These are phyloP conservation scores for Orchesellides sinensis DNA, from an alignment of 2,888 invertebrate species.

Conservation along the genomic window DNA sequence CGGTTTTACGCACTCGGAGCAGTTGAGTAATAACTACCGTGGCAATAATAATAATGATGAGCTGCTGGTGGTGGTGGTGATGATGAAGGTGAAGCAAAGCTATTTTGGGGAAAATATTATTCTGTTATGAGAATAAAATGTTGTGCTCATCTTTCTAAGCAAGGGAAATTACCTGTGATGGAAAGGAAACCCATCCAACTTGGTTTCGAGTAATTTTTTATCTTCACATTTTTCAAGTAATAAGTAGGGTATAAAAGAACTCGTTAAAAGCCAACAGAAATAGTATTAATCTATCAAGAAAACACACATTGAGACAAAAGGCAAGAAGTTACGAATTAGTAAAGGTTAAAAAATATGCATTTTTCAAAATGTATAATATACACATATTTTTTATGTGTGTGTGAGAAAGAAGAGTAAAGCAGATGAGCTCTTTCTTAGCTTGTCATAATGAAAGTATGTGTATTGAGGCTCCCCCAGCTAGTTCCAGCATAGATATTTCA, in stretches of 20 bases:
- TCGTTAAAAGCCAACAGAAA: conserved; percentile 40
- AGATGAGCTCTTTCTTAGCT: conserved; percentile 27
- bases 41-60: conserved; percentile 42
- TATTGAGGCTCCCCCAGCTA: conserved; percentile 57
- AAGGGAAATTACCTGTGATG: background rate
- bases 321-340: conserved; percentile 1
- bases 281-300: conserved; percentile 62
- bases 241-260: conserved; percentile 53
- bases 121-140: background rate
- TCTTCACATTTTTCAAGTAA: conserved; percentile 13
- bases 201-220: background rate
- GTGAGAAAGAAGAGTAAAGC: conserved; percentile 15
- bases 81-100: background rate
- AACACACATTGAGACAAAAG: conserved; percentile 58
- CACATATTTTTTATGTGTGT: conserved; percentile 4
- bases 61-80: conserved; percentile 42
- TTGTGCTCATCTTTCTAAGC: conserved; percentile 12
- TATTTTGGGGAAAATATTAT: conserved; percentile 13
- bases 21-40: conserved; percentile 40
- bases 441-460: background rate
- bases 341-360: conserved; percentile 10
- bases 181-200: background rate
- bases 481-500: conserved; percentile 62
- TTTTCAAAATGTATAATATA: conserved; percentile 12
- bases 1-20: conserved; percentile 24